phyloP scores from a whole-genome alignment of 2,113 vertebrate genomes.

The Thomomys bottae region DNA sequence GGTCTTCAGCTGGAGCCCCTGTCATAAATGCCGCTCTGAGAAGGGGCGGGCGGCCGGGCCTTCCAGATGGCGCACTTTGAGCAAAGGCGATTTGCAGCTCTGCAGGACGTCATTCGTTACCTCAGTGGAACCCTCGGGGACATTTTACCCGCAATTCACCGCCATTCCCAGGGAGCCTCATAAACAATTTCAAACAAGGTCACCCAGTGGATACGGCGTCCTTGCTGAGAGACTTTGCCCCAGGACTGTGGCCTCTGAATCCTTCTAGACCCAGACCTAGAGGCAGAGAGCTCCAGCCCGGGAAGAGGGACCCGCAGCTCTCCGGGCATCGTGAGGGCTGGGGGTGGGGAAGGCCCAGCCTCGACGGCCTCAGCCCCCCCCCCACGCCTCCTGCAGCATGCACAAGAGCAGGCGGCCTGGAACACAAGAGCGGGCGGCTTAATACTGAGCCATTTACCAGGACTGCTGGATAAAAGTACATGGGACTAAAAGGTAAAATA shows the following conservation, averaged over 20 bases:
- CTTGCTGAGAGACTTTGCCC: accelerated
- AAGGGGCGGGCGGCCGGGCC: neutral
- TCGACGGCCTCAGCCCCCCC: too few species aligned
- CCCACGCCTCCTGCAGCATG: neutral
- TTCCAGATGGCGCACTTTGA: accelerated
- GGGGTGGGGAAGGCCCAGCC: too few species aligned
- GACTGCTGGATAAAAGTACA: neutral
- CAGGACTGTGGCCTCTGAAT: accelerated
- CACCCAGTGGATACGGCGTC: accelerated
- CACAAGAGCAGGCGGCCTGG: neutral
- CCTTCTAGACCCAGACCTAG: too few species aligned
- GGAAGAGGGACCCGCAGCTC: too few species aligned
- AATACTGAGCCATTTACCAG: neutral
- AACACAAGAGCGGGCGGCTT: neutral
- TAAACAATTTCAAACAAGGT: neutral
- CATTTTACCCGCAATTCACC: neutral
- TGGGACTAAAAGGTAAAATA: neutral
- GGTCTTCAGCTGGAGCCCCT: neutral
- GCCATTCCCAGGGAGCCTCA: neutral
- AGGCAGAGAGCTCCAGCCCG: too few species aligned
- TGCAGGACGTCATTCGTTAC: accelerated
- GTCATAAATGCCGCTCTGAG: neutral
- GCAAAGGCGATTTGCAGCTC: neutral
- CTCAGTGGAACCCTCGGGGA: neutral
- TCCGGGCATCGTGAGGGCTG: too few species aligned